Base-by-base conservation (phyloP, 2,797 vertebrate species). In the Sebastes glaucus region DNA sequence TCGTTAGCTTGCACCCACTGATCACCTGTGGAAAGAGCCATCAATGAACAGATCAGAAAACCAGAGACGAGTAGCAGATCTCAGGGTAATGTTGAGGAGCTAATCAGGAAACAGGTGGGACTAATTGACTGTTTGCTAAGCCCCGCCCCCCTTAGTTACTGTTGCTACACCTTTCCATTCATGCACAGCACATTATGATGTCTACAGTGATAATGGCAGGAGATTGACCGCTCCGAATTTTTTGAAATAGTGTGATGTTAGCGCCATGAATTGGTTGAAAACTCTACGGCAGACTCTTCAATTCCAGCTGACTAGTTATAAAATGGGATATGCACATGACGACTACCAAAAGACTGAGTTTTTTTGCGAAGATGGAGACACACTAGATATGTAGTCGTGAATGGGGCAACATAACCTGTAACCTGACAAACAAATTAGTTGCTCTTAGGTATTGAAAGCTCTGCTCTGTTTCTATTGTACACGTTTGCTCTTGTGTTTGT, bases 1-100 rank as follows among this genome's bases (percentile, higher is more conserved):
- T 94, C 83, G 69, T 97, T 97, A 30, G 92, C 94, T 2, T 91
- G 85, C 23, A 96, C 80, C 97, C 97, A 98, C 76, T 97, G 94
- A 3, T 97, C 94, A 3, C 90, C 97, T 98, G 59, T 65, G 76
- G 55, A 27, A 75, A 4, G 32, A 74, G 20, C 7, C 30, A 14
- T 27, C n/a, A 57, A 20, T n/a, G 22, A 49, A 14, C 64, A 60
- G 25, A 33, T 38, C 22, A 75, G 52, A 82, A 67, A 80, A 71
- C 1, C 11, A 59, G 13, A 35, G 33, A 35, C 3, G 0, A 28
- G 25, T 10, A 4, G 14, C 20, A 64, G 25, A 52, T 57, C 25
- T 49, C 8, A 46, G 52, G 20, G 56, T 18, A 22, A 32, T 70
- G 23, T 16, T 42, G 28, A 60, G 71, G 18, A 33, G 33, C 16